Evolutionary conservation across 1,140 invertebrate species (phyloP).

Genomic region (Drosophila erecta): DNA sequence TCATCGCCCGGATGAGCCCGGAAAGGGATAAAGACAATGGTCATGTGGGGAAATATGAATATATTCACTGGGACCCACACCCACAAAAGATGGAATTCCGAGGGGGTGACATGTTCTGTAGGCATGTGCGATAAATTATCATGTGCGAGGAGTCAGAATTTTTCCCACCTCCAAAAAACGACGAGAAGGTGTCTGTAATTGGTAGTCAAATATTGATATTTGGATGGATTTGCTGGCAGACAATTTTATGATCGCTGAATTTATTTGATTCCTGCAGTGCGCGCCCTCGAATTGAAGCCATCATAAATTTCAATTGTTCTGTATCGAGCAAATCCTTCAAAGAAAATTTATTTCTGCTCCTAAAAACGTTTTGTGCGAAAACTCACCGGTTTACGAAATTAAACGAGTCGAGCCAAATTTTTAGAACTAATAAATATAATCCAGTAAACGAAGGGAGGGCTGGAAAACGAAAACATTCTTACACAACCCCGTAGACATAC

Average conservation of each 20-base stretch:
- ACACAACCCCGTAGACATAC: conserved; percentile 24
- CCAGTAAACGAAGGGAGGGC: conserved; percentile 30
- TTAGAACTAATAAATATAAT: conserved; percentile 43
- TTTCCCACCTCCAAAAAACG: conserved; percentile 8
- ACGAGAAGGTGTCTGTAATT: conserved; percentile 68
- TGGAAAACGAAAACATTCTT: background rate
- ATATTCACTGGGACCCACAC: conserved; percentile 13
- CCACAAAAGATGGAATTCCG: background rate
- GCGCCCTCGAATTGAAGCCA: conserved; percentile 35
- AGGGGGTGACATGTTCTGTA: conserved; percentile 58
- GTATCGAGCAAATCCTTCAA: conserved; percentile 61
- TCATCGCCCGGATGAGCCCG: conserved; percentile 59
- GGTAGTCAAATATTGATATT: conserved; percentile 80
- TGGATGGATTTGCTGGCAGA: conserved; percentile 74
- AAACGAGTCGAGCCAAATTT: conserved; percentile 60
- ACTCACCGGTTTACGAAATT: conserved; percentile 56
- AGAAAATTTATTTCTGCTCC: conserved; percentile 67
- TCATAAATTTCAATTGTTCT: conserved; percentile 63
- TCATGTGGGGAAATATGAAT: conserved; percentile 65
- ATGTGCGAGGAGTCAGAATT: conserved; percentile 28
- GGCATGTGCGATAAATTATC: conserved; percentile 84
- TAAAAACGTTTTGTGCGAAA: conserved; percentile 61
- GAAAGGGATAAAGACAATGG: conserved; percentile 73
- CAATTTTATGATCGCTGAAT: conserved; percentile 79
- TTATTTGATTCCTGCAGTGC: conserved; percentile 72